Conservation (phyloP, 1,140 invertebrate genomes). For the Brachionus koreanus region DNA sequence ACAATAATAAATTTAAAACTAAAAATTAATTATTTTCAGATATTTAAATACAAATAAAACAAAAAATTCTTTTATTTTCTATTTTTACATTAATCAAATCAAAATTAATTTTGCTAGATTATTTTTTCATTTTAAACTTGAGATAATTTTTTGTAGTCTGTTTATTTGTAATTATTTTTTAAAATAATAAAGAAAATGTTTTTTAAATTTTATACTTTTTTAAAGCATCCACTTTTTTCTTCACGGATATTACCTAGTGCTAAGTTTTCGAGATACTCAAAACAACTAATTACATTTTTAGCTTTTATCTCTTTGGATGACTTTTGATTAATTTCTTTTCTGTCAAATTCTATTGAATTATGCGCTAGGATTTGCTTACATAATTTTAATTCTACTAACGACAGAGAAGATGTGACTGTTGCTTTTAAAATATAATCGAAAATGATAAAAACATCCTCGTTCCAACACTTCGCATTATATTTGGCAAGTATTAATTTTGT, state of each 20-base stretch:
- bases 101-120: no score
- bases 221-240: background rate
- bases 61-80: no score
- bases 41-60: no score
- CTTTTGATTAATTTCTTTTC: conserved; percentile 5
- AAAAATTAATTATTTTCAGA: background rate
- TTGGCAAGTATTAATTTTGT: background rate
- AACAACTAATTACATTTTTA: background rate
- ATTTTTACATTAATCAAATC: no score
- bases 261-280: background rate
- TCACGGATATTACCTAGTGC: background rate
- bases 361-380: background rate
- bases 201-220: no score
- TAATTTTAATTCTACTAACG: background rate
- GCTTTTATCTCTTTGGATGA: background rate
- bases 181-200: no score
- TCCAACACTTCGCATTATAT: background rate
- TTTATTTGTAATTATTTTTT: no score
- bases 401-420: background rate
- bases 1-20: background rate
- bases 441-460: background rate
- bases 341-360: background rate
- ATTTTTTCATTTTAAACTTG: no score
- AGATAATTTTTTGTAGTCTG: no score
- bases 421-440: background rate